These are phyloP conservation scores for Pyrocephalus nanus DNA, from an alignment of 2,797 vertebrate species.

Conservation along the genomic window DNA sequence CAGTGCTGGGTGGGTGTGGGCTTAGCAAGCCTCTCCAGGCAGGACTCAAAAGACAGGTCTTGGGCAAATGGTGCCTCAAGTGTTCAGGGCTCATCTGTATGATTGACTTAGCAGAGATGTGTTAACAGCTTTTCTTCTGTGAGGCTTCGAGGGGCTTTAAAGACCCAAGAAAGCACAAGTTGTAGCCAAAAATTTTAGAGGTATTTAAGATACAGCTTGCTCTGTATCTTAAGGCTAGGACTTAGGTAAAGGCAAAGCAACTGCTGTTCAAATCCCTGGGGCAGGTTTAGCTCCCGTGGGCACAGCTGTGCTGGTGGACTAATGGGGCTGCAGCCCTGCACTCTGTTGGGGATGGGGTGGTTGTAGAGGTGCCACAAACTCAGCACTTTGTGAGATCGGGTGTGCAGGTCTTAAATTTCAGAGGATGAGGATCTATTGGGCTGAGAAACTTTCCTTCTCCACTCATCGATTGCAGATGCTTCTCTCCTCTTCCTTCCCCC, in stretches of 20 bases:
- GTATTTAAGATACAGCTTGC: not conserved
- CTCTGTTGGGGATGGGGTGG: not conserved
- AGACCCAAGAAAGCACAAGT: not conserved
- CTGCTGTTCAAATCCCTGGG: not conserved
- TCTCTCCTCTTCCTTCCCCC: not conserved
- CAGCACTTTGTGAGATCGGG: rapidly evolving
- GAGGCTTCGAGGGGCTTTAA: not conserved
- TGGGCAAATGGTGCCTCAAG: not conserved
- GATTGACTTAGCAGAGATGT: not conserved
- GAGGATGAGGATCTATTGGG: rapidly evolving
- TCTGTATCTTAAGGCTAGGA: not conserved
- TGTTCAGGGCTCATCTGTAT: not conserved
- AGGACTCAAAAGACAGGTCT: not conserved
- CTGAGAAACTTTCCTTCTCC: not conserved
- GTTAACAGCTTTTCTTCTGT: not conserved
- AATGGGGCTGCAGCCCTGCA: rapidly evolving
- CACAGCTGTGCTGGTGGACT: not conserved
- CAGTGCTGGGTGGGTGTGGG: not conserved
- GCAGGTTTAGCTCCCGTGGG: not conserved
- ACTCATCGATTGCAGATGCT: not conserved
- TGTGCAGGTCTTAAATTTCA: not conserved
- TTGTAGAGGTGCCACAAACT: not conserved
- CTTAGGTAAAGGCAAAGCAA: not conserved
- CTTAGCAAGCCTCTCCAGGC: not conserved
- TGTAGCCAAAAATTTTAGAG: not conserved